Base-by-base conservation (phyloP, 2,888 invertebrate genomes). In the Chalcis sispes region DNA sequence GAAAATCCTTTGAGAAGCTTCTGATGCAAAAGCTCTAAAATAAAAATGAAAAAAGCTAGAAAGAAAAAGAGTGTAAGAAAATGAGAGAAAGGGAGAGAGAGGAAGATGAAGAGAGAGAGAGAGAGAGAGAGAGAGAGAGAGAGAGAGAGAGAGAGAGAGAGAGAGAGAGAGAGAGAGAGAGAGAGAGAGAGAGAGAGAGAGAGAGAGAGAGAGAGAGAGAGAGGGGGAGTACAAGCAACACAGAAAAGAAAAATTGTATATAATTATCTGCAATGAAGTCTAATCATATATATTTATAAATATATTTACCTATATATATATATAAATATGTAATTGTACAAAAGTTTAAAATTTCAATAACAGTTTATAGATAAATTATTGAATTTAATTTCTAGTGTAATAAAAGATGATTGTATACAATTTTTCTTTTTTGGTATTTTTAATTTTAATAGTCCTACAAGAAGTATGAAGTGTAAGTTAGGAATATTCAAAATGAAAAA, bases 371-470 rank as follows among this genome's bases (percentile, higher is more conserved):
- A 23, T 48, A 48, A 72, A 72, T 62, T 61, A 20, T 67, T 61
- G 5, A 8, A 4, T 32, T 65, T 4, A 36, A 40, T 46, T 48
- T 46, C 23, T 70, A 64, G 27, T 23, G 3, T 20, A 23, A 56
- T 20, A 61, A 27, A 69, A 46, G 59, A 46, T 69, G 59, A 69
- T 59, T 77, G 42, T 42, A 40, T 56, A 69, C 32, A 59, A 69
- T 77, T 72, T 70, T 69, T 73, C 69, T 77, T 70, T 52, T 36
- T 42, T 2, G 73, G 65, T 69, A 72, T 74, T 13, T 67, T 40
- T 64, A 58, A 69, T 76, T 76, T 67, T 69, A 56, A 64, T 72
- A 72, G 50, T 69, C 56, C 36, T 69, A 72, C 36, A 64, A 7
- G 36, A 42, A 46, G 66, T 52, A 69, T 32, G 42, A 25, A 52